These are phyloP conservation scores for Agriotes lineatus DNA, from an alignment of 2,888 invertebrate species.

Conservation along the genomic window DNA sequence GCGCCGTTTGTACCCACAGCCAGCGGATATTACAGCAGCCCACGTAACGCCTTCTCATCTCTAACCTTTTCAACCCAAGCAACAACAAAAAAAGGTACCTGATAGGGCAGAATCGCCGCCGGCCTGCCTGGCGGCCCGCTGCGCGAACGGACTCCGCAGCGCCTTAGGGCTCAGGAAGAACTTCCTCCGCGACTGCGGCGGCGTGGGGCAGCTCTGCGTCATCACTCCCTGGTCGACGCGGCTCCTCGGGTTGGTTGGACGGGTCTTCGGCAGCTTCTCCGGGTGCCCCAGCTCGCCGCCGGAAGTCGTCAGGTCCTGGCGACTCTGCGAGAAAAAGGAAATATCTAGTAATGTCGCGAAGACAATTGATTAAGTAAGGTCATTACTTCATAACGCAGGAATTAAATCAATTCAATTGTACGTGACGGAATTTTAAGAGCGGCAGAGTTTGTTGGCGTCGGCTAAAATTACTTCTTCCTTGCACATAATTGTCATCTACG, in stretches of 20 bases:
- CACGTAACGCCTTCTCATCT: conserved; percentile 43
- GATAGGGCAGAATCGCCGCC: conserved; percentile 77
- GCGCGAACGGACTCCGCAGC: conserved; percentile 81
- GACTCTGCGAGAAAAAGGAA: no score
- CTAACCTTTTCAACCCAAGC: conserved; percentile 13
- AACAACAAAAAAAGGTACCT: conserved; percentile 70
- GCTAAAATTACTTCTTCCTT: not conserved
- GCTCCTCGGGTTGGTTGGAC: conserved; percentile 67
- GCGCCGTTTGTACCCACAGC: conserved; percentile 31
- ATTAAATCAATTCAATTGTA: not conserved
- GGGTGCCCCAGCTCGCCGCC: conserved; percentile 65
- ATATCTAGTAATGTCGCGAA: not conserved
- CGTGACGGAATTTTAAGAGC: not conserved
- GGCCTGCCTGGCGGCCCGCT: conserved; percentile 63
- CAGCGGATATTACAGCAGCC: conserved; percentile 47
- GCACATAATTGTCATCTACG: no score
- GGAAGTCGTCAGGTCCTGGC: conserved; percentile 51
- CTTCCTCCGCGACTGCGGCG: conserved; percentile 80
- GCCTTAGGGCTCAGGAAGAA: conserved; percentile 88
- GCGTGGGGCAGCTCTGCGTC: conserved; percentile 85
- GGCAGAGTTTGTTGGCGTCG: not conserved
- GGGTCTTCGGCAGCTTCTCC: conserved; percentile 72
- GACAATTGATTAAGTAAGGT: conserved; percentile 1
- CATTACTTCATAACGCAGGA: not conserved
- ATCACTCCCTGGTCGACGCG: conserved; percentile 63